Percentiles rank a stretch among this genome's conserved stretches.
phyloP scores from a whole-genome alignment of 2,113 vertebrate species.

The Indicator indicator region DNA sequence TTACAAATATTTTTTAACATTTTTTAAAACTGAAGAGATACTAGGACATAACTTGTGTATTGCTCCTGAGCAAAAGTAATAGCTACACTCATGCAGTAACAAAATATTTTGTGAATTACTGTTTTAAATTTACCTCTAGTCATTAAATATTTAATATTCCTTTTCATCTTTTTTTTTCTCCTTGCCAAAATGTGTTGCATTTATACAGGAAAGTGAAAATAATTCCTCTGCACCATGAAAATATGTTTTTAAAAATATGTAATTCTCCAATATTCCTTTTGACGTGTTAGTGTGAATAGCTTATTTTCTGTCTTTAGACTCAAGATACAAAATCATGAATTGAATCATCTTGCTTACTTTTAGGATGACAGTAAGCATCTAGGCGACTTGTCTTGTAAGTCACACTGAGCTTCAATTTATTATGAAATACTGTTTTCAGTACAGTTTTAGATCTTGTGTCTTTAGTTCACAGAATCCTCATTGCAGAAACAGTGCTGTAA shows the following conservation, averaged over 20 bases:
- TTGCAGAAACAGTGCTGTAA: slow-evolving; percentile 6
- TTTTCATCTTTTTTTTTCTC: neutral
- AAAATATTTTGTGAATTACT: neutral
- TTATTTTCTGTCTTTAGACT: neutral
- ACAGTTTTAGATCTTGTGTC: neutral
- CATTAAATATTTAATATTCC: neutral
- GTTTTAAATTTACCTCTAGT: neutral
- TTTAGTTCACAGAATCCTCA: slow-evolving; percentile 3
- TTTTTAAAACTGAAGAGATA: neutral
- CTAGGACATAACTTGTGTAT: neutral
- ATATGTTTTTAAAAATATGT: rapidly evolving
- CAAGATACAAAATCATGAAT: neutral
- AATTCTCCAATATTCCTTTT: neutral
- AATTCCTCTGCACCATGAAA: neutral
- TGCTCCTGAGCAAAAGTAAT: neutral
- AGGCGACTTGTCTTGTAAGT: neutral
- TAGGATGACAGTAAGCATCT: neutral
- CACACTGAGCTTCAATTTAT: neutral
- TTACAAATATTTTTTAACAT: neutral
- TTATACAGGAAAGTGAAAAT: neutral
- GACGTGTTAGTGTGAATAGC: neutral
- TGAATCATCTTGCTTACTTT: neutral
- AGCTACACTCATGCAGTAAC: neutral
- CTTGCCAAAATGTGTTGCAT: neutral
- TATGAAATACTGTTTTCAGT: neutral